Conservation (phyloP, 2,797 vertebrate species). For the Dromococcyx pavoninus region DNA sequence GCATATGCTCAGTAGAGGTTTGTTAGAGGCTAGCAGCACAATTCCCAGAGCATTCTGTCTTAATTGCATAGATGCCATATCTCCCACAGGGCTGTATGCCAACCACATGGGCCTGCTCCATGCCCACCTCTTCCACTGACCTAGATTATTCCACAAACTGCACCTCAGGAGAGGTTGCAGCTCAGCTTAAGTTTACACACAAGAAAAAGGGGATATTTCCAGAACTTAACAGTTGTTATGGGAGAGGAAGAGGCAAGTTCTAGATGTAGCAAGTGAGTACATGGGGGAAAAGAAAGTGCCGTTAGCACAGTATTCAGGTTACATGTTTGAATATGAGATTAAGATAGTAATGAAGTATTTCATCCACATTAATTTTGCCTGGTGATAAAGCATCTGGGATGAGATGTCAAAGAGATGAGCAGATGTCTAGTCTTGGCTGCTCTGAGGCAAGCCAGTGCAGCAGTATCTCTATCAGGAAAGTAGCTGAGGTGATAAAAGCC, state of each 20-base stretch:
- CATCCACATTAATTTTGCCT: conserved; percentile 41
- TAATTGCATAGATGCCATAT: conserved; percentile 64
- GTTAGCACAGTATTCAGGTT: background rate
- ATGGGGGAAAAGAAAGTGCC: background rate
- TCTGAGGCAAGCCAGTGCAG: conserved; percentile 40
- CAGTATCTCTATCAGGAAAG: conserved; percentile 29
- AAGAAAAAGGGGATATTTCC: background rate
- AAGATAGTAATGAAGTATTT: conserved; percentile 29
- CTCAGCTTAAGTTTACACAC: background rate
- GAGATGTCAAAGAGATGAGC: conserved; percentile 66
- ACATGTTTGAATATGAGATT: background rate
- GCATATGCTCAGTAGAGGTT: conserved; percentile 59
- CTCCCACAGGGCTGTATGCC: conserved; percentile 64
- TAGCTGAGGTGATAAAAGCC: background rate
- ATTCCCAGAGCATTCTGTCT: conserved; percentile 71
- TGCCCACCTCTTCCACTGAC: conserved; percentile 54
- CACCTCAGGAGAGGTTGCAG: conserved; percentile 15
- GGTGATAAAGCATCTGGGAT: conserved; percentile 63
- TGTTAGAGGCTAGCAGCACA: conserved; percentile 60
- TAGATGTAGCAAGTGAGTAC: background rate
- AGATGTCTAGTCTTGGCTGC: conserved; percentile 62
- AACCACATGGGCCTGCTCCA: conserved; percentile 60
- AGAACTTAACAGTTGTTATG: background rate
- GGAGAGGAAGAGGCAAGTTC: conserved; percentile 11
- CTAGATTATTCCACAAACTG: conserved; percentile 37